phyloP scores from a whole-genome alignment of 2,113 vertebrate genomes.

The Bungarus multicinctus region DNA sequence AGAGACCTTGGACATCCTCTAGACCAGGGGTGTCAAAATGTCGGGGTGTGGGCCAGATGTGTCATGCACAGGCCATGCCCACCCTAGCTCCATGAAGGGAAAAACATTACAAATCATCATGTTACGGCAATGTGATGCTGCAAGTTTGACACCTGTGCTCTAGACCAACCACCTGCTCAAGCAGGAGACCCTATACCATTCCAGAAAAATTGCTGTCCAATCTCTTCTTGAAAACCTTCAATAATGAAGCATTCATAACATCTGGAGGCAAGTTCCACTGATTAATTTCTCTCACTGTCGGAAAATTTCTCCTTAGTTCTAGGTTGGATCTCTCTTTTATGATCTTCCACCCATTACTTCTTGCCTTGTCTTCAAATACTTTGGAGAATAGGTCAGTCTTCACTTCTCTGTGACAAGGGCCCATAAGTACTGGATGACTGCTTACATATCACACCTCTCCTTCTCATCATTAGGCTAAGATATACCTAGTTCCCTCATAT shows the following conservation, averaged over 20 bases:
- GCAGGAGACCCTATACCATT: not conserved
- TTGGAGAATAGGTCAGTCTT: not conserved
- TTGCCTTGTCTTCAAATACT: not conserved
- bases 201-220: not conserved
- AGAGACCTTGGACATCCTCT: too few relatives aligned
- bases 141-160: too few relatives aligned
- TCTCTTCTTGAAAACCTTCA: not conserved
- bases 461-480: not conserved
- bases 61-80: too few relatives aligned
- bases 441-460: not conserved
- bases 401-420: not conserved
- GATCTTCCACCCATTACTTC: not conserved
- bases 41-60: accelerated
- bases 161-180: not conserved
- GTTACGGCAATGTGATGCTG: too few relatives aligned
- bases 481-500: not conserved
- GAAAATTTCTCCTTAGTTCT: not conserved
- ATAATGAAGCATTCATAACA: not conserved
- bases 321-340: not conserved
- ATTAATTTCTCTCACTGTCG: not conserved
- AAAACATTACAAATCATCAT: too few relatives aligned
- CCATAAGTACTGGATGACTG: not conserved
- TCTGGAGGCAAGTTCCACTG: not conserved
- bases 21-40: too few relatives aligned
- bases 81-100: too few relatives aligned